Conservation (phyloP, 1,140 invertebrate species). For the Bombus cullumanus region DNA sequence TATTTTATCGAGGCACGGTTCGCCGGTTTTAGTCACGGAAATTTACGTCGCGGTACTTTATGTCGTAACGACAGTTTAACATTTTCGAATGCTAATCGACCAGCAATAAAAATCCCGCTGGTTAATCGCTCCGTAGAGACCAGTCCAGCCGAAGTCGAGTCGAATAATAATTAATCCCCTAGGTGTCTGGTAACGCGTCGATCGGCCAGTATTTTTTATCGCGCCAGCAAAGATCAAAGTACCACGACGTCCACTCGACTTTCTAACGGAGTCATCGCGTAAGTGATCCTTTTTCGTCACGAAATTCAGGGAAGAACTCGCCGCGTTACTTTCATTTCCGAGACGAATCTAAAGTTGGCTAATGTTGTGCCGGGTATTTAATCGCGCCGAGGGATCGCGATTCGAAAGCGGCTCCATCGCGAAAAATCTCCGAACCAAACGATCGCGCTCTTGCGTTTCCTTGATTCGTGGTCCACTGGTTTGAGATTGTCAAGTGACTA, state of each 20-base stretch:
- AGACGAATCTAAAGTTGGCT: no score
- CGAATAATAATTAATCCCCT: constrained; percentile 78
- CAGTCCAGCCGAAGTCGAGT: constrained; percentile 56
- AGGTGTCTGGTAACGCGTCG: constrained; percentile 33
- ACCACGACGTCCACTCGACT: constrained; percentile 61
- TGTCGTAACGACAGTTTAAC: constrained; percentile 68
- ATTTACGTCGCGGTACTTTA: constrained; percentile 23
- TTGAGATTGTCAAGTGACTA: neutral
- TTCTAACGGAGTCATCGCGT: constrained; percentile 52
- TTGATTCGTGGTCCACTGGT: neutral
- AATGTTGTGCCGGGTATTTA: neutral
- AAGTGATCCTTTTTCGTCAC: constrained; percentile 39
- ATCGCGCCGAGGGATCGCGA: constrained; percentile 17
- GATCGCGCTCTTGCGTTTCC: constrained; percentile 2
- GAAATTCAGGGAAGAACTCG: constrained; percentile 46
- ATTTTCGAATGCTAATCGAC: constrained; percentile 73
- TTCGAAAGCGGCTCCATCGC: constrained; percentile 10
- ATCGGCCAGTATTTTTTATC: constrained; percentile 48
- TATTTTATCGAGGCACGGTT: constrained; percentile 47
- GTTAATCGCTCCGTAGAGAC: constrained; percentile 69
- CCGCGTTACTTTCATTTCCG: constrained; percentile 41
- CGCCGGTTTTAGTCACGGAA: constrained; percentile 29
- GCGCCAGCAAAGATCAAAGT: constrained; percentile 73
- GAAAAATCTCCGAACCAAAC: neutral
- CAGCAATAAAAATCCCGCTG: constrained; percentile 49